These are phyloP conservation scores for Hemiprocne comata DNA, from an alignment of 2,113 vertebrate genomes.

Conservation along the genomic window DNA sequence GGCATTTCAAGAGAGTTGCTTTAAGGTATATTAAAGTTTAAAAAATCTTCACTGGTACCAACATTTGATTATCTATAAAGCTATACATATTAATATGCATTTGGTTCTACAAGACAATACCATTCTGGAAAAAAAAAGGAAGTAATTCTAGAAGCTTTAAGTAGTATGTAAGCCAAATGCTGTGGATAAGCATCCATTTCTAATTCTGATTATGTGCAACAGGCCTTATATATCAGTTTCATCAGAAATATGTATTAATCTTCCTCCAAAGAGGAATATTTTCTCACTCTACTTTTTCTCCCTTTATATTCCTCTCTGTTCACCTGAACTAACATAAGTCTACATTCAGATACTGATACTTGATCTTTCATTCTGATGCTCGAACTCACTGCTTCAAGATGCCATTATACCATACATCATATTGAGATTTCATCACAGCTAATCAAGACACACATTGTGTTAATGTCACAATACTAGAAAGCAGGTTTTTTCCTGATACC, in stretches of 20 bases:
- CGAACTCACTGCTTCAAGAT: neutral
- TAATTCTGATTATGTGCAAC: neutral
- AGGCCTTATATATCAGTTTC: neutral
- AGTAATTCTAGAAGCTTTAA: neutral
- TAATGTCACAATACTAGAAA: neutral
- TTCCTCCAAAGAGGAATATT: neutral
- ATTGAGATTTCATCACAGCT: neutral
- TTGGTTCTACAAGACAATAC: neutral
- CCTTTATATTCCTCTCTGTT: neutral
- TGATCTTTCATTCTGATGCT: neutral
- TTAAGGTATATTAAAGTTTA: neutral
- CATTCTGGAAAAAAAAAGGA: neutral
- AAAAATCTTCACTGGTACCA: neutral
- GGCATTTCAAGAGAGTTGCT: neutral
- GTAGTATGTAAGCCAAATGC: neutral
- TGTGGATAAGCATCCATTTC: neutral
- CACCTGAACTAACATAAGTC: neutral
- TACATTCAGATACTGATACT: neutral
- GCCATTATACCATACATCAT: accelerated
- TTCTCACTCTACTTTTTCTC: neutral
- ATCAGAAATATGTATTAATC: neutral
- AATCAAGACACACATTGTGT: neutral
- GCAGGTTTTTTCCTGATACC: neutral
- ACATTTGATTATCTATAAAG: neutral
- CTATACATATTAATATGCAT: neutral